A percentile compares a stretch with the other conserved stretches of the same genome.
Evolutionary conservation across 2,797 vertebrate species (phyloP).

Genomic region (Ibycter americanus): DNA sequence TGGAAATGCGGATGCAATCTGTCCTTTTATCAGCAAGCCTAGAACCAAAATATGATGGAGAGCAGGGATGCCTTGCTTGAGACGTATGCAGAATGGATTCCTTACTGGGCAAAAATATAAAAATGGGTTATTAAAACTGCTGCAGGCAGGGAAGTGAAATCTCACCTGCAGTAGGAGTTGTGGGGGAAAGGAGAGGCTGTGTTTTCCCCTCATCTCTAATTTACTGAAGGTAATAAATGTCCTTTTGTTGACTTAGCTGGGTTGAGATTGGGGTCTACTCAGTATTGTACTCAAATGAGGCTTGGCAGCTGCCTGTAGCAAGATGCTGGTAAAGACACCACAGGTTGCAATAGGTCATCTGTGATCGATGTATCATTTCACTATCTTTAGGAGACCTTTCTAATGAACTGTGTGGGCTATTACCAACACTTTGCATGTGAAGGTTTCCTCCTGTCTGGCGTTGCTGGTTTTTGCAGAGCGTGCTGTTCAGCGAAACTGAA

Average conservation of each 20-base stretch:
- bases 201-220: neutral
- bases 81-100: neutral
- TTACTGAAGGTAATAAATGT: neutral
- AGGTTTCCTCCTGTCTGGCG: neutral
- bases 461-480: neutral
- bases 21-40: neutral
- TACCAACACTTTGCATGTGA: neutral
- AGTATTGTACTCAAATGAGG: neutral
- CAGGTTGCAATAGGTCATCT: neutral
- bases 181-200: neutral
- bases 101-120: neutral
- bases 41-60: neutral
- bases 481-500: neutral
- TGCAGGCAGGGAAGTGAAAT: neutral
- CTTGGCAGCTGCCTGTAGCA: rapidly evolving
- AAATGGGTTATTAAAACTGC: neutral
- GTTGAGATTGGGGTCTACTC: neutral
- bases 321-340: neutral
- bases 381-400: neutral
- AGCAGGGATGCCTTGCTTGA: neutral
- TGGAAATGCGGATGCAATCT: neutral
- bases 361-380: neutral
- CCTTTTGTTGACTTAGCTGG: neutral
- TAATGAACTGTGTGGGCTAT: neutral
- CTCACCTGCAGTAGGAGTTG: neutral